A percentile compares a stretch with the other conserved stretches of the same genome.
These are phyloP conservation scores for Enhydra lutris DNA, from an alignment of 2,113 vertebrate species.

Conservation along the genomic window DNA sequence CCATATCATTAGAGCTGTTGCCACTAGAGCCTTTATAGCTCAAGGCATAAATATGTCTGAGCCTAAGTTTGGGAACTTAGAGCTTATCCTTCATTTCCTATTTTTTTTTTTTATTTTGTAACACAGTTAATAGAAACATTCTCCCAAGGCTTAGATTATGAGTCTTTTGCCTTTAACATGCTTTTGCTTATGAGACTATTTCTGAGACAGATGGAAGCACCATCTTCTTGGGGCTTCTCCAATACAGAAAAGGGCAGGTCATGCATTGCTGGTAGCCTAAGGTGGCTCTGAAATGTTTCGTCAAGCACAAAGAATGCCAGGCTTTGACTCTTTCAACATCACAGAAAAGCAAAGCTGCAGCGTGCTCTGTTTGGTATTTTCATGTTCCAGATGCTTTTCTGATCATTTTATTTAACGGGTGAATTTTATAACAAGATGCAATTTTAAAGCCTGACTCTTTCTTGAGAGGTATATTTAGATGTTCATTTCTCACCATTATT, in stretches of 20 bases:
- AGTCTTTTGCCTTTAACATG: not conserved
- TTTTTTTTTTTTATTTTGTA: constrained; percentile 16
- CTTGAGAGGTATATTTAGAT: constrained; percentile 27
- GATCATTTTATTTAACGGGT: constrained; percentile 18
- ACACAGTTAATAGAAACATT: not conserved
- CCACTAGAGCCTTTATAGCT: constrained; percentile 44
- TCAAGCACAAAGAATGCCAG: not conserved
- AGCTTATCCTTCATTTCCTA: not conserved
- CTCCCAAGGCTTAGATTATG: not conserved
- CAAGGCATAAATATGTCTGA: constrained; percentile 58
- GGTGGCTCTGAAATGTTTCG: constrained; percentile 50
- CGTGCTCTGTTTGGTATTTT: not conserved
- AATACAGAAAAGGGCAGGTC: constrained; percentile 29
- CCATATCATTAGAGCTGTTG: constrained; percentile 68
- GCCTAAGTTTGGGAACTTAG: not conserved
- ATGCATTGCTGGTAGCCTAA: not conserved
- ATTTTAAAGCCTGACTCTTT: not conserved
- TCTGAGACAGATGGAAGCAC: not conserved
- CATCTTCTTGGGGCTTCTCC: not conserved
- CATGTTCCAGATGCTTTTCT: constrained; percentile 24
- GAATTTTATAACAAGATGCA: constrained; percentile 41
- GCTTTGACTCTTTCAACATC: constrained; percentile 37
- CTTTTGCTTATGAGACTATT: constrained; percentile 26
- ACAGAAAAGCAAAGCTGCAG: not conserved
- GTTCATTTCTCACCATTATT: constrained; percentile 25